Percentiles rank a stretch among this genome's conserved stretches.
These are phyloP conservation scores for Cephalotes varians DNA, from an alignment of 2,888 invertebrate genomes.

Conservation along the genomic window DNA sequence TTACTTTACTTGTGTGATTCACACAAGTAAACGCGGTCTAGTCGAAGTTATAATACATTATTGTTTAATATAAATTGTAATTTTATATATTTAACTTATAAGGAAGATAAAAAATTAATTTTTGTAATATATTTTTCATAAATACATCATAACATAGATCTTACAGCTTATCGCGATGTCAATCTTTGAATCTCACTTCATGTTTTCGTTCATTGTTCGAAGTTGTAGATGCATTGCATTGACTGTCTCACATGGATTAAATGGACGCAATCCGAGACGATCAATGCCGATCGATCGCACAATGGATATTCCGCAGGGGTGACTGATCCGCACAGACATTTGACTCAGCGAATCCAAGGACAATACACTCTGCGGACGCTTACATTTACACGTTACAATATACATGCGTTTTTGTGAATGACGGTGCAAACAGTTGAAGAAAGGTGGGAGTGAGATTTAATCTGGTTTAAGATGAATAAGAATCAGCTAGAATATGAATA, in stretches of 20 bases:
- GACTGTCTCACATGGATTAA: conserved; percentile 2
- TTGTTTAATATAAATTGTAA: background rate
- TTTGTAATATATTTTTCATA: background rate
- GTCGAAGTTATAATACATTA: too few species aligned
- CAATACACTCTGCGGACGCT: background rate
- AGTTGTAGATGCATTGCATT: background rate
- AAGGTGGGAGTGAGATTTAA: background rate
- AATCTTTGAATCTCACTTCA: background rate
- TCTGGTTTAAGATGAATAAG: background rate
- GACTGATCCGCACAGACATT: conserved; percentile 22
- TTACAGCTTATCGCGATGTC: background rate
- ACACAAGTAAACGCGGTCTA: too few species aligned
- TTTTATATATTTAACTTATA: too few species aligned
- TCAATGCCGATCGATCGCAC: conserved; percentile 52
- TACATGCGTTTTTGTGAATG: background rate
- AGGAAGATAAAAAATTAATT: too few species aligned
- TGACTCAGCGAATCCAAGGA: background rate
- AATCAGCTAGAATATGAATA: too few species aligned
- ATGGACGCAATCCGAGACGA: background rate
- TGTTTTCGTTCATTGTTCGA: background rate
- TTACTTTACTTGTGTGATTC: too few species aligned
- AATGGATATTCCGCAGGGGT: background rate
- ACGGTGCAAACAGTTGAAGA: background rate
- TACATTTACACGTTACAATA: background rate
- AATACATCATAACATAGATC: background rate